A percentile compares a stretch with the other conserved stretches of the same genome.
phyloP scores from a whole-genome alignment of 1,140 invertebrate genomes.

The Ectropis grisescens region DNA sequence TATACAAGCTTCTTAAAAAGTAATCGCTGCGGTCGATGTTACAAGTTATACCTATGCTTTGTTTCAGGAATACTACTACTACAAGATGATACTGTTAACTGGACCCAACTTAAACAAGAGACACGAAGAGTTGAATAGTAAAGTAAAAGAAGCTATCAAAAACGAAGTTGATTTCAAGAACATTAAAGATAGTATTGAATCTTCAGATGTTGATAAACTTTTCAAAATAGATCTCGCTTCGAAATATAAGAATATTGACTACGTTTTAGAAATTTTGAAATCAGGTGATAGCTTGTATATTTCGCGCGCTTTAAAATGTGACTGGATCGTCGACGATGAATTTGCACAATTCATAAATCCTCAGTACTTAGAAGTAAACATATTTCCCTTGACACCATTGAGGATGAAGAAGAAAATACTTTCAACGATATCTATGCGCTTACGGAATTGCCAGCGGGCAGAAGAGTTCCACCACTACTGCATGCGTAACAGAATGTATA shows the following conservation, averaged over 20 bases:
- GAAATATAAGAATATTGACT: constrained; percentile 20
- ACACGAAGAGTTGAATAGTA: constrained; percentile 20
- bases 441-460: constrained; percentile 14
- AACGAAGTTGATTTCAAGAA: constrained; percentile 7
- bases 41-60: too few species aligned
- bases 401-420: constrained; percentile 23
- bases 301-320: constrained; percentile 19
- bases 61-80: too few species aligned
- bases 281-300: constrained; percentile 24
- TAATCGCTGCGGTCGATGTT: too few species aligned
- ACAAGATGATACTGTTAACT: constrained; percentile 16
- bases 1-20: too few species aligned
- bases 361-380: constrained; percentile 15
- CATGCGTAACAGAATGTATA: constrained; percentile 5
- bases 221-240: constrained; percentile 30
- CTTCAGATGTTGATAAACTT: constrained; percentile 18
- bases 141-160: constrained; percentile 17
- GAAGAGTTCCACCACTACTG: constrained; percentile 19
- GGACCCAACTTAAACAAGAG: constrained; percentile 15
- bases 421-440: constrained; percentile 12
- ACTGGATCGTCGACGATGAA: constrained; percentile 19
- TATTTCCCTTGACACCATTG: constrained; percentile 19
- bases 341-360: constrained; percentile 17
- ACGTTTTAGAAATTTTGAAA: constrained; percentile 24
- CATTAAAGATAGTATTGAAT: not conserved